These are phyloP conservation scores for Scaptomyza reducta DNA, from an alignment of 2,888 invertebrate genomes.

Conservation along the genomic window DNA sequence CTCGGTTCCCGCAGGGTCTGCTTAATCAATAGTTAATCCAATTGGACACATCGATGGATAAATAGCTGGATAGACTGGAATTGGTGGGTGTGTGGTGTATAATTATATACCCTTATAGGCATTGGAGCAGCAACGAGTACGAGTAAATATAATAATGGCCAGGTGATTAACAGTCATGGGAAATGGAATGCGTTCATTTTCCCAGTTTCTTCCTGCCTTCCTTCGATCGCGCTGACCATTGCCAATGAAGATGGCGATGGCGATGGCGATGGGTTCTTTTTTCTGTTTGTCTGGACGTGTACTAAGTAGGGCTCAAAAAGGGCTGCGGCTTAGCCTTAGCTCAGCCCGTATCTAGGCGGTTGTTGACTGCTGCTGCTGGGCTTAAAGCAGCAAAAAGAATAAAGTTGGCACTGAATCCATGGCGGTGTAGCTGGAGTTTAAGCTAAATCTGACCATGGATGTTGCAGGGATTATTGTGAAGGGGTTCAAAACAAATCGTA, in stretches of 20 bases:
- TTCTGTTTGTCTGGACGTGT: slow-evolving; percentile 11
- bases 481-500: too few species aligned
- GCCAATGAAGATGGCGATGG: slow-evolving; percentile 13
- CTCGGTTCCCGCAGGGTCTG: slow-evolving; percentile 7
- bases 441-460: slow-evolving; percentile 5
- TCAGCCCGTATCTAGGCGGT: slow-evolving; percentile 28
- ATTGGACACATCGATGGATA: slow-evolving; percentile 62
- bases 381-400: slow-evolving; percentile 14
- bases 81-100: slow-evolving; percentile 66
- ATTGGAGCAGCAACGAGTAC: slow-evolving; percentile 15
- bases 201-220: slow-evolving; percentile 59
- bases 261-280: slow-evolving; percentile 5
- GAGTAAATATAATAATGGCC: slow-evolving; percentile 75
- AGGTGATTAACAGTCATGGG: slow-evolving; percentile 77
- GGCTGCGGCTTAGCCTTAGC: slow-evolving; percentile 9
- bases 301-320: slow-evolving; percentile 35
- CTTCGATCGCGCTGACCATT: slow-evolving; percentile 21
- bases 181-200: slow-evolving; percentile 74
- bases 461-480: not conserved
- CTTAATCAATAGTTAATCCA: slow-evolving; percentile 65
- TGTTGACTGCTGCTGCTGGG: slow-evolving; percentile 29
- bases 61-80: slow-evolving; percentile 34
- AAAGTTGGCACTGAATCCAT: slow-evolving; percentile 26
- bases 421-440: not conserved
- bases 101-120: slow-evolving; percentile 55